Evolutionary conservation across 2,797 vertebrate species (phyloP).

Genomic region (Podarcis lilfordi): DNA sequence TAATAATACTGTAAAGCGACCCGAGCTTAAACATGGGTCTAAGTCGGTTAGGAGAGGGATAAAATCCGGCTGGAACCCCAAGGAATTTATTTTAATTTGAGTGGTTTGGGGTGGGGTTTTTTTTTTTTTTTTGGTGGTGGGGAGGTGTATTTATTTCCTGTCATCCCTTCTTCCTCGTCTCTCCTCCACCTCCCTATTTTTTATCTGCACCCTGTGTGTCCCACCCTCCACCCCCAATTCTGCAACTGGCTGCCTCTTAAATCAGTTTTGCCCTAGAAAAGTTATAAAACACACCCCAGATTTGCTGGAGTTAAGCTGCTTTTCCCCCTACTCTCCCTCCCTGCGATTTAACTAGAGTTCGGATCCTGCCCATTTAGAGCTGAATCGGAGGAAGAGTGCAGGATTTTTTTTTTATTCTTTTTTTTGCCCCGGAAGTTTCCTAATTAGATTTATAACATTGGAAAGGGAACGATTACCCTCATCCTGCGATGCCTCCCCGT

Average conservation of each 20-base stretch:
- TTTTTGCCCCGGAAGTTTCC: neutral
- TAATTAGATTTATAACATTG: neutral
- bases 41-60: neutral
- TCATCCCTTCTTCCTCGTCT: neutral
- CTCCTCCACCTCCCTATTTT: no score
- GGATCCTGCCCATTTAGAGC: neutral
- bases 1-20: neutral
- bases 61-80: neutral
- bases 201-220: no score
- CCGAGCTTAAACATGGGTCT: neutral
- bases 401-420: neutral
- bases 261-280: neutral
- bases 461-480: neutral
- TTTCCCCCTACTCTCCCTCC: neutral
- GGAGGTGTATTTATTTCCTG: neutral
- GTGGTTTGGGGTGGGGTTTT: neutral
- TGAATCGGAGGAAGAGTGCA: accelerated
- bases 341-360: neutral
- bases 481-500: accelerated
- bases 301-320: no score
- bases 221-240: neutral
- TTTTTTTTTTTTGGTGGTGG: neutral
- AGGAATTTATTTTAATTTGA: neutral
- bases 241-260: neutral
- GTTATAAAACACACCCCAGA: neutral